These are phyloP conservation scores for Plebejus anna DNA, from an alignment of 2,888 invertebrate species.

Conservation along the genomic window DNA sequence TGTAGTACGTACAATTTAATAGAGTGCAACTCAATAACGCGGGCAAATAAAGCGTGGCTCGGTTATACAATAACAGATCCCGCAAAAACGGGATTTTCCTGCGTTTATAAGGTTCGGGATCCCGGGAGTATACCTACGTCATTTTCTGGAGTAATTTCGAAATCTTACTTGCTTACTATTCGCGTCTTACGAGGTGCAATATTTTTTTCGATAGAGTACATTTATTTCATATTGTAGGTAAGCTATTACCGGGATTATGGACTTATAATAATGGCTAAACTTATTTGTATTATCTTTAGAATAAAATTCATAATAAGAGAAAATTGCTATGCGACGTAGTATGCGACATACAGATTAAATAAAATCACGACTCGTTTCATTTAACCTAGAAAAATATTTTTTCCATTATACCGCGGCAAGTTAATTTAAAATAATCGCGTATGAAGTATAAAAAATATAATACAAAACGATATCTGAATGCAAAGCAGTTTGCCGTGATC, in stretches of 20 bases:
- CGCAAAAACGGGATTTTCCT: background rate
- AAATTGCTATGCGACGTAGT: background rate
- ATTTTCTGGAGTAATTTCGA: background rate
- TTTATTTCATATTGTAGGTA: background rate
- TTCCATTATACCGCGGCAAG: background rate
- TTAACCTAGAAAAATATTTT: constrained; percentile 4
- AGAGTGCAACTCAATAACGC: constrained; percentile 7
- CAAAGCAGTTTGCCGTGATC: constrained; percentile 51
- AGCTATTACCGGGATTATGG: background rate
- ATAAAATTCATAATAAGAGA: too few species aligned
- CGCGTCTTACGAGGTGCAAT: background rate
- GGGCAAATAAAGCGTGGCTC: constrained; percentile 12
- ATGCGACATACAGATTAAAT: background rate
- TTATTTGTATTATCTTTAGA: too few species aligned
- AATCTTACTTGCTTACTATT: background rate
- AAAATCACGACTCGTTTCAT: background rate
- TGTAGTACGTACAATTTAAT: constrained; percentile 2
- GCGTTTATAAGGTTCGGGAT: constrained; percentile 1
- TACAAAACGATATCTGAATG: constrained; percentile 47
- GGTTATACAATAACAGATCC: constrained; percentile 19
- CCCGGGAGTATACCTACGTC: background rate
- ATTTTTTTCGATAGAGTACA: background rate
- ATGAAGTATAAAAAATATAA: constrained; percentile 6
- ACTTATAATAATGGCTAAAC: background rate
- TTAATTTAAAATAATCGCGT: constrained; percentile 13